Evolutionary conservation across 2,797 vertebrate genomes (phyloP).

Genomic region (Trachurus trachurus): DNA sequence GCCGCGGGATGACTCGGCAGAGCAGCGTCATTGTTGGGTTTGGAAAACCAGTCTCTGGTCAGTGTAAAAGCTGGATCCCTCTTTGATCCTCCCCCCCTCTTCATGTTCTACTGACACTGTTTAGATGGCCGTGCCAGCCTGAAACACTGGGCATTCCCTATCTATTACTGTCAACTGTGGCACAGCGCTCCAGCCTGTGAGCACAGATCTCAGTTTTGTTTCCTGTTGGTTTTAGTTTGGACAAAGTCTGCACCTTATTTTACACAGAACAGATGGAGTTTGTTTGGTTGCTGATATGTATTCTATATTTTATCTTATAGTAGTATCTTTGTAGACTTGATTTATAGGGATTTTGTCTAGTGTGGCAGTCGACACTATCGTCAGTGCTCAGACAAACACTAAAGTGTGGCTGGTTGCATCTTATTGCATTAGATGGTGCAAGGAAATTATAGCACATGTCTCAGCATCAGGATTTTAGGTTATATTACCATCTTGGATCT

Average conservation of each 20-base stretch:
- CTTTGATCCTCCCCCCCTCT: conserved; percentile 45
- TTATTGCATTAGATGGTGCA: not conserved
- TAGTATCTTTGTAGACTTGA: not conserved
- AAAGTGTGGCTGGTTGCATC: not conserved
- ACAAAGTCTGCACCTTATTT: not conserved
- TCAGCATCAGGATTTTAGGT: not conserved
- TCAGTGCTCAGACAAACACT: not conserved
- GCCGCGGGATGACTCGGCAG: conserved; percentile 49
- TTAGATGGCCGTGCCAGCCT: conserved; percentile 30
- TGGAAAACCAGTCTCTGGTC: conserved; percentile 53
- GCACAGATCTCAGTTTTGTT: not conserved
- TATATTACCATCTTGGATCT: not conserved
- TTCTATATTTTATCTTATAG: not conserved
- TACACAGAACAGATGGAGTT: not conserved
- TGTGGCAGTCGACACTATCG: not conserved
- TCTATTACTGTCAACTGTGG: conserved; percentile 19
- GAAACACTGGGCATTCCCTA: conserved; percentile 29
- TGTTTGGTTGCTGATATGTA: not conserved
- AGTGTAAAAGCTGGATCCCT: conserved; percentile 33
- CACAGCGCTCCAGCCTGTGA: not conserved
- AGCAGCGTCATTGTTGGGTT: conserved; percentile 51
- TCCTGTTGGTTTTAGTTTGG: not conserved
- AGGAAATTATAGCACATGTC: not conserved
- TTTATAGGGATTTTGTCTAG: not conserved
- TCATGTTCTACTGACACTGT: conserved; percentile 46